phyloP scores from a whole-genome alignment of 1,140 invertebrate genomes.

The Nasonia giraulti region DNA sequence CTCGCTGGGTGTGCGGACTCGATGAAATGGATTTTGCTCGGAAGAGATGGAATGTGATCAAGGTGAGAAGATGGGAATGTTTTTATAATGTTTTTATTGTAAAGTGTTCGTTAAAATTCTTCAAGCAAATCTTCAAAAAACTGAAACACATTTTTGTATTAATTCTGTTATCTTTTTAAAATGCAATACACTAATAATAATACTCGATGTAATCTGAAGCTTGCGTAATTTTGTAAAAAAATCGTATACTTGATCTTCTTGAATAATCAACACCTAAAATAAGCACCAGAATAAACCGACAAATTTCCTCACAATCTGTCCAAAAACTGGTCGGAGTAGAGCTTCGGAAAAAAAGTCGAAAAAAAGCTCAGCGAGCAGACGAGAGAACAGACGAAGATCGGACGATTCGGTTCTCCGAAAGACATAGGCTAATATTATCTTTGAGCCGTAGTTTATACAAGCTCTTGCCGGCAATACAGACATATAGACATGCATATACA shows the following conservation, averaged over 20 bases:
- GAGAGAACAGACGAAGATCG: constrained; percentile 1
- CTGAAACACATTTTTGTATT: no score
- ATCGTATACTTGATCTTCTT: no score
- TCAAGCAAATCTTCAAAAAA: no score
- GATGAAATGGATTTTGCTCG: not conserved
- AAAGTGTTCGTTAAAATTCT: no score
- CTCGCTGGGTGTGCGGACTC: not conserved
- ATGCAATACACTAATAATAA: no score
- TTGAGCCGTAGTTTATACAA: constrained; percentile 38
- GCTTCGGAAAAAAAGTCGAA: not conserved
- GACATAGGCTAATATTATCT: constrained; percentile 45
- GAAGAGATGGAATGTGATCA: not conserved
- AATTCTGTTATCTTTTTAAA: no score
- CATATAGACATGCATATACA: not conserved
- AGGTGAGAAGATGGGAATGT: no score
- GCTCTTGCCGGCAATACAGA: not conserved
- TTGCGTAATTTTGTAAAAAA: no score
- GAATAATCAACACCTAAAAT: not conserved
- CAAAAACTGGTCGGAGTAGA: no score
- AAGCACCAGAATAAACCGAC: not conserved
- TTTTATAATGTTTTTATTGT: no score
- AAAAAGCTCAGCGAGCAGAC: not conserved
- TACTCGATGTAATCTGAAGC: no score
- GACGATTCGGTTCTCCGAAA: constrained; percentile 31
- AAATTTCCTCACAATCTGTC: no score